Evolutionary conservation across 2,113 vertebrate species (phyloP).

Genomic region (Ammodytes dubius): DNA sequence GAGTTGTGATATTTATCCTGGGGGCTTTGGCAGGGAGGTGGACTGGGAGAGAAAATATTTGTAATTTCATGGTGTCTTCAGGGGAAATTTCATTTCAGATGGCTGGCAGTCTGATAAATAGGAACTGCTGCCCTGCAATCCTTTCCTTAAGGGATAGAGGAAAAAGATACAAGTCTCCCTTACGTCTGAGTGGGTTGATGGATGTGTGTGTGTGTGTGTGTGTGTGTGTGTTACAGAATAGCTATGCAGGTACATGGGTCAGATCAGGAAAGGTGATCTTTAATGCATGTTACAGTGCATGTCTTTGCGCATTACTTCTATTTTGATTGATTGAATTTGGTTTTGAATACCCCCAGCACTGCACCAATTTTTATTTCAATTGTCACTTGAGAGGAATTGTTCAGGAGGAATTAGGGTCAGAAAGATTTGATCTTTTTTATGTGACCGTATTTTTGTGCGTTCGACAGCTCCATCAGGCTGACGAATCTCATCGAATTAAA

Average conservation of each 20-base stretch:
- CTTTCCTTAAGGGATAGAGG: slow-evolving; percentile 79
- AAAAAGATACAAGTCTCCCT: slow-evolving; percentile 71
- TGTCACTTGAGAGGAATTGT: slow-evolving; percentile 48
- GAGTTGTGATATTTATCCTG: slow-evolving; percentile 87
- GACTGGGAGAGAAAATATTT: slow-evolving; percentile 83
- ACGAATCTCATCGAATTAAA: slow-evolving; percentile 65
- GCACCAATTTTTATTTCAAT: slow-evolving; percentile 41
- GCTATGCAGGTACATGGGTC: slow-evolving; percentile 3
- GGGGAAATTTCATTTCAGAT: slow-evolving; percentile 88
- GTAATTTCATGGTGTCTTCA: slow-evolving; percentile 89
- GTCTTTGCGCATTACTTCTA: slow-evolving; percentile 36
- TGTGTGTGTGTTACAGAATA: slow-evolving; percentile 39
- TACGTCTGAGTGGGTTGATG: slow-evolving; percentile 46
- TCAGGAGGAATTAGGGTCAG: slow-evolving; percentile 65
- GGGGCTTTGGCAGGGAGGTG: slow-evolving; percentile 82
- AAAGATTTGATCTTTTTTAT: slow-evolving; percentile 29
- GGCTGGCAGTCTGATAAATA: slow-evolving; percentile 88
- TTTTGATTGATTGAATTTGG: slow-evolving; percentile 53
- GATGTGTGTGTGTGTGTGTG: slow-evolving; percentile 27
- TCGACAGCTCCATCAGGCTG: slow-evolving; percentile 1
- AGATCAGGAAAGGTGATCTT: slow-evolving; percentile 18
- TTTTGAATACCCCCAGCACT: slow-evolving; percentile 51
- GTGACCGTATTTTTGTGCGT: slow-evolving; percentile 44
- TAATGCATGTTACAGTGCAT: slow-evolving; percentile 34
- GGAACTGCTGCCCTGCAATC: slow-evolving; percentile 81